A percentile compares a stretch with the other conserved stretches of the same genome.
Conservation (phyloP, 2,113 vertebrate genomes). For the Apteryx owenii region DNA sequence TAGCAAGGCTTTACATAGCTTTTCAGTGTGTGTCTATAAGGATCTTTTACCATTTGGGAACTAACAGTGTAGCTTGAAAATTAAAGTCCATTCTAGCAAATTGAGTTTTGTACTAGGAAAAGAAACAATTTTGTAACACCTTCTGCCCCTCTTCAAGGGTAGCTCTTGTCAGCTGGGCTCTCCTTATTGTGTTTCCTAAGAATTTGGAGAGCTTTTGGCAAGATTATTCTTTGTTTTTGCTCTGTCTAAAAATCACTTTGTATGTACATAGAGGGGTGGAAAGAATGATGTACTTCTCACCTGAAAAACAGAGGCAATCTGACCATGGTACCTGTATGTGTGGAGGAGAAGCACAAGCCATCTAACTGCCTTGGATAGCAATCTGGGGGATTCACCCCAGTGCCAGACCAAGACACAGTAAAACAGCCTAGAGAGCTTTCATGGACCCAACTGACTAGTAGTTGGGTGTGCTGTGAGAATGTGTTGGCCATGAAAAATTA, state of each 20-base stretch:
- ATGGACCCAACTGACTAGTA: neutral
- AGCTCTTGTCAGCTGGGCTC: neutral
- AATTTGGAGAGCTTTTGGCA: neutral
- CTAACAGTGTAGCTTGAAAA: fast-evolving
- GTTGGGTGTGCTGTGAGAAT: neutral
- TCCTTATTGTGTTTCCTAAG: neutral
- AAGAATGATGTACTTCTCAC: neutral
- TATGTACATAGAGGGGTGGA: neutral
- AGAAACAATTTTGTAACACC: neutral
- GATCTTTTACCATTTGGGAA: neutral
- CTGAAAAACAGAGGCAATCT: neutral
- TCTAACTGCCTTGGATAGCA: neutral
- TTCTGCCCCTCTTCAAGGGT: neutral
- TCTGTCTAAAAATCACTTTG: neutral
- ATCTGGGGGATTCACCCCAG: fast-evolving
- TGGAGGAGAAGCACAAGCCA: neutral
- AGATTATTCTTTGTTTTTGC: neutral
- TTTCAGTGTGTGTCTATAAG: fast-evolving
- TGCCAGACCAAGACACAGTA: fast-evolving
- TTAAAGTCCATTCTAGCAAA: neutral
- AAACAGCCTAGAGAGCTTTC: neutral
- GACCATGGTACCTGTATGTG: neutral
- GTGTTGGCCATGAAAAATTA: neutral
- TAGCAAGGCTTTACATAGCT: neutral
- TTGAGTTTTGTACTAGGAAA: neutral